These are phyloP conservation scores for Arbacia lixula DNA, from an alignment of 53 echinoderm and acorn worm species.

Conservation along the genomic window DNA sequence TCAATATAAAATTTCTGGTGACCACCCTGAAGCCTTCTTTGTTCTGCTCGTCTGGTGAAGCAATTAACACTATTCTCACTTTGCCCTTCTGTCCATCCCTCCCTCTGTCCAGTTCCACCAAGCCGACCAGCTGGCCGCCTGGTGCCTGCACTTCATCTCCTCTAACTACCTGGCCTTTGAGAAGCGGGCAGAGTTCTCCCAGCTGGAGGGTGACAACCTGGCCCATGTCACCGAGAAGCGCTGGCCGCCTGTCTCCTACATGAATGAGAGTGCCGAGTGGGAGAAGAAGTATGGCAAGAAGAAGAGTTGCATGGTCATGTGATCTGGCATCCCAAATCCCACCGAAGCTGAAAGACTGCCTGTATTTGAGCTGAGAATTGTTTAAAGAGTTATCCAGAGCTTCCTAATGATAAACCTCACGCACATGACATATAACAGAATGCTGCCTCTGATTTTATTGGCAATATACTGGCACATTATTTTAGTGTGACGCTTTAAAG, in stretches of 20 bases:
- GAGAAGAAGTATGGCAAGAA: constrained; percentile 67
- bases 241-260: constrained; percentile 83
- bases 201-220: constrained; percentile 74
- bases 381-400: too few relatives aligned
- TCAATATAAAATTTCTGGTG: too few relatives aligned
- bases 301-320: constrained; percentile 37
- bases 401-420: too few relatives aligned
- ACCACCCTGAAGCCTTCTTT: too few relatives aligned
- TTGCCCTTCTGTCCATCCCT: background rate
- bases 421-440: too few relatives aligned
- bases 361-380: too few relatives aligned
- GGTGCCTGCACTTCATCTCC: constrained; percentile 89
- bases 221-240: constrained; percentile 66
- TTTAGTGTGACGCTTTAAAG: too few relatives aligned
- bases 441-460: too few relatives aligned
- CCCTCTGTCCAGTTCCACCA: constrained; percentile 62
- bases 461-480: too few relatives aligned
- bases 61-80: background rate
- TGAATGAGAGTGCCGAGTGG: constrained; percentile 71
- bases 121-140: constrained; percentile 73
- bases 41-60: background rate
- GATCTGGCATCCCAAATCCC: too few relatives aligned
- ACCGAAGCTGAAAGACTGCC: too few relatives aligned
- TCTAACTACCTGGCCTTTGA: constrained; percentile 81
- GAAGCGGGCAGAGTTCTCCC: constrained; percentile 64